Evolutionary conservation across 2,888 invertebrate species (phyloP).

Genomic region (Lacanobia wlatinum): DNA sequence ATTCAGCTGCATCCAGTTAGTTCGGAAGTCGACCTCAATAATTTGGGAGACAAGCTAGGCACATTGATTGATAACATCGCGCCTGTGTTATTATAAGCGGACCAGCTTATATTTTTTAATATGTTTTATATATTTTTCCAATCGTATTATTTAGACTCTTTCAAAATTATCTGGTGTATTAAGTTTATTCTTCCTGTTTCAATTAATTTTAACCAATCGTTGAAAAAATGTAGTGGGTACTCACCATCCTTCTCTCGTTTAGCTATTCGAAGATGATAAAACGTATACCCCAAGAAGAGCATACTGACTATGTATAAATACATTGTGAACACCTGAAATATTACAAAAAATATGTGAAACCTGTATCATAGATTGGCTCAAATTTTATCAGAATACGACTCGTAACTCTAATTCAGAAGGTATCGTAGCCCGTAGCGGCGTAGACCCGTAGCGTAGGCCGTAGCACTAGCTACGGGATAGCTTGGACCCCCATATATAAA

Average conservation of each 20-base stretch:
- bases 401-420: not conserved
- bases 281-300: constrained; percentile 93
- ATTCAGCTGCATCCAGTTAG: too few relatives aligned
- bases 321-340: constrained; percentile 92
- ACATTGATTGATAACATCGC: too few relatives aligned
- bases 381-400: not conserved
- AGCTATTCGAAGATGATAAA: constrained; percentile 90
- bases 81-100: too few relatives aligned
- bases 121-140: too few relatives aligned
- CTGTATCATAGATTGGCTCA: not conserved
- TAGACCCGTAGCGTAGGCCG: too few relatives aligned
- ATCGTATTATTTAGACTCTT: not conserved
- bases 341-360: not conserved
- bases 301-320: constrained; percentile 94
- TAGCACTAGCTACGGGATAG: too few relatives aligned
- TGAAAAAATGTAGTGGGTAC: constrained; percentile 33
- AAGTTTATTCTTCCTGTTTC: not conserved
- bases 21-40: too few relatives aligned
- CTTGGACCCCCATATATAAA: too few relatives aligned
- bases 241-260: constrained; percentile 82
- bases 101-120: too few relatives aligned
- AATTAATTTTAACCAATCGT: not conserved
- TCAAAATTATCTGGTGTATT: not conserved
- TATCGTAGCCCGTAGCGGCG: too few relatives aligned
- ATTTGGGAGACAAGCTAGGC: too few relatives aligned